Evolutionary conservation across 35 echinoderm and acorn worm genomes (phyloP).

Genomic region (Amphiura filiformis): DNA sequence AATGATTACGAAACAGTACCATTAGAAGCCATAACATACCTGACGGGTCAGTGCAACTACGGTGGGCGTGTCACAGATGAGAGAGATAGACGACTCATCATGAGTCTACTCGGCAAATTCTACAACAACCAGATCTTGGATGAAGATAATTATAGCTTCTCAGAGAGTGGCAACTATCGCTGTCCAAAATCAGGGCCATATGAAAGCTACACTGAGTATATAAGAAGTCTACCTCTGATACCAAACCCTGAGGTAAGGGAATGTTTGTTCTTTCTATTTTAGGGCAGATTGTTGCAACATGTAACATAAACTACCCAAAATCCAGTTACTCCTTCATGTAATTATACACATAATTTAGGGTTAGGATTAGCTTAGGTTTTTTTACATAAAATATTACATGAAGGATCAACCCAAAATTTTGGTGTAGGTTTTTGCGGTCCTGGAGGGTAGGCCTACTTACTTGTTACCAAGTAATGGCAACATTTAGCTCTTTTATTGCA

Average conservation of each 20-base stretch:
- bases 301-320: not conserved
- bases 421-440: no score
- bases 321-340: not conserved
- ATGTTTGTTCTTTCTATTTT: not conserved
- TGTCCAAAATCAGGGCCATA: slow-evolving; percentile 74
- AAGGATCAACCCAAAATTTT: no score
- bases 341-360: no score
- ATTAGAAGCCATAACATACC: slow-evolving; percentile 84
- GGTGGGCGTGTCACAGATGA: slow-evolving; percentile 94
- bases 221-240: slow-evolving; percentile 75
- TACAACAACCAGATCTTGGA: slow-evolving; percentile 57
- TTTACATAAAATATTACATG: no score
- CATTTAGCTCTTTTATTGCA: no score
- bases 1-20: slow-evolving; percentile 96
- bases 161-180: slow-evolving; percentile 84
- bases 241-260: slow-evolving; percentile 92
- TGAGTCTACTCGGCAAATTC: slow-evolving; percentile 90
- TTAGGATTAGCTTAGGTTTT: no score
- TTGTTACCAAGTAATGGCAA: no score
- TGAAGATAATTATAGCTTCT: slow-evolving; percentile 77
- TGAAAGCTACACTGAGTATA: slow-evolving; percentile 88
- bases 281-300: not conserved
- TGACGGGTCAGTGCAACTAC: slow-evolving; percentile 96
- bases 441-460: no score
- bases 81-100: slow-evolving; percentile 78